Evolutionary conservation across 2,888 invertebrate genomes (phyloP), one percentile per base, ranked within the genome.

Genomic region (Mylabris sibirica): DNA sequence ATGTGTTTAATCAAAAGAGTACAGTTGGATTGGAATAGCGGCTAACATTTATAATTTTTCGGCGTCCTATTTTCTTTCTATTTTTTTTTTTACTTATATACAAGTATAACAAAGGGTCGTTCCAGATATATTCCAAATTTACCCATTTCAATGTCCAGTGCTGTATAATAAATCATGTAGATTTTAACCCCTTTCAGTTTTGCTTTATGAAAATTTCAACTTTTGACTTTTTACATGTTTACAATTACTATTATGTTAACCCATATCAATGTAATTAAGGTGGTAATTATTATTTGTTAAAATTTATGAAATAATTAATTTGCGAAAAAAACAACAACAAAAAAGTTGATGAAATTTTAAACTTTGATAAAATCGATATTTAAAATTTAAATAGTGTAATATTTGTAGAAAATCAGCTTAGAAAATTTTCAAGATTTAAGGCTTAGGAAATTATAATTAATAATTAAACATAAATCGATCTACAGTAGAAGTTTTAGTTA

Each of bases 301-400:
- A 0, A 44, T 17, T 64, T 64, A 64, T 64, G 64, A 53, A 67
- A 60, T 41, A 30, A 22, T 62, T 66, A 17, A 22, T 61, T 41
- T 41, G 2, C 20, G 20, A 49, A 6, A 35, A 35, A 35, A 35
- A 11, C 2, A 11, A 11, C 1, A 35, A 35, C 5, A 35, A 35
- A 2, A 35, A 35, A 9, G 11, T 35, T 35, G 35, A 3, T 14
- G 41, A 14, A 14, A 41, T 41, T 38, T 3, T 38, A 44, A 20
- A 20, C 14, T 5, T 49, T 49, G 20, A 5, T 8, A 49, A 49
- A 20, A 49, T 49, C 5, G 17, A 49, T 49, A 41, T 41, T 41
- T 41, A n/a, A 8, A 17, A 44, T 17, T 6, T 17, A 38, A 38
- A 38, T 38, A 38, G n/a, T n/a, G 4, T n/a, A 17, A 6, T 17